Percentiles rank a stretch among this genome's conserved stretches.
Evolutionary conservation across 2,113 vertebrate genomes (phyloP).

Genomic region (Xiphias gladius): DNA sequence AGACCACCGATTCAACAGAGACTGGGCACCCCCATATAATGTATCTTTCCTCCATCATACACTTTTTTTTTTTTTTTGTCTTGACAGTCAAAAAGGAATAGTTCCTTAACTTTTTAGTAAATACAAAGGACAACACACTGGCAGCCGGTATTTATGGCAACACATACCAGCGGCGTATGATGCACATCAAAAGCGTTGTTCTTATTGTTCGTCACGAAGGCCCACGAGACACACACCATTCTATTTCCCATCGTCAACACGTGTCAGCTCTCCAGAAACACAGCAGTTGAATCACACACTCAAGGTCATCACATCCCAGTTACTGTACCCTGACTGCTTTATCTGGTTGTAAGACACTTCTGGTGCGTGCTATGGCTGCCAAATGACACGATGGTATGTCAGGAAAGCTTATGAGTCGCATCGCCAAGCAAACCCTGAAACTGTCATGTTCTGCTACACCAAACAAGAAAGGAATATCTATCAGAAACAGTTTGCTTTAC

Average conservation of each 20-base stretch:
- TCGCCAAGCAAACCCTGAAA: neutral
- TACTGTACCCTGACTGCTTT: neutral
- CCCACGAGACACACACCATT: neutral
- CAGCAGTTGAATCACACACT: neutral
- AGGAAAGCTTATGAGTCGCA: neutral
- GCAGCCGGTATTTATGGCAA: neutral
- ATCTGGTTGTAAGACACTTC: neutral
- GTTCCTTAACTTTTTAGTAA: too few species aligned
- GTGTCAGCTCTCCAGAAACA: neutral
- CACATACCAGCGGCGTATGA: neutral
- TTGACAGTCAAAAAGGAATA: neutral
- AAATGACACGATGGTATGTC: neutral
- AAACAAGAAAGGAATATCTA: neutral
- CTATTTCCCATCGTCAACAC: neutral
- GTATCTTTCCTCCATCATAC: neutral
- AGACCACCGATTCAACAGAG: neutral
- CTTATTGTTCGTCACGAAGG: neutral
- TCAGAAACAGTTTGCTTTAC: neutral
- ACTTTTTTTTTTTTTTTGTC: neutral
- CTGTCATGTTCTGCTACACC: too few species aligned
- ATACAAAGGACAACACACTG: neutral
- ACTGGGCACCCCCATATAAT: neutral
- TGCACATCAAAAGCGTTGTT: neutral
- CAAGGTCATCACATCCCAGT: too few species aligned
- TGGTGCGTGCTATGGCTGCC: neutral